Conservation (phyloP, 37 sponge, comb jelly and placozoan species). For the Oopsacas minuta region DNA sequence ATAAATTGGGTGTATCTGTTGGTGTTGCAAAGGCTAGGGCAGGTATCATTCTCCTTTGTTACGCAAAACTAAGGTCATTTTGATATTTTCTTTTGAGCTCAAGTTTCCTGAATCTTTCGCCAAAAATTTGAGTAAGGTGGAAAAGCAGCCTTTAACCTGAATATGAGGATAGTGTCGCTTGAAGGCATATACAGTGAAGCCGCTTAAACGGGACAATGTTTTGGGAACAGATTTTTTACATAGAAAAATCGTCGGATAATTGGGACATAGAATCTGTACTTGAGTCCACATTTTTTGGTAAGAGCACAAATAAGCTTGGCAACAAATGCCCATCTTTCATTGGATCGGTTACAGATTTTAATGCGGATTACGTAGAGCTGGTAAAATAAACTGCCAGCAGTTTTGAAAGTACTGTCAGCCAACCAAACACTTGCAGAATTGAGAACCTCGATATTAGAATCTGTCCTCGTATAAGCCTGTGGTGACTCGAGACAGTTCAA, state of each 20-base stretch:
- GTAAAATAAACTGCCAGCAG: neutral
- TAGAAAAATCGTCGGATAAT: neutral
- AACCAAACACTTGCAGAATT: neutral
- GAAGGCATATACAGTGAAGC: neutral
- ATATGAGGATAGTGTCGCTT: neutral
- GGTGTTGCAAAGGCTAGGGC: slow-evolving; percentile 8
- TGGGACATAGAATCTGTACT: neutral
- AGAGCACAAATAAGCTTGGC: slow-evolving; percentile 6
- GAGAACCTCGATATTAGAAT: neutral
- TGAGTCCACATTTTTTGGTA: neutral
- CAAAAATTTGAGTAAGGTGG: neutral
- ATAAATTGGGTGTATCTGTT: neutral
- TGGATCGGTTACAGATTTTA: neutral
- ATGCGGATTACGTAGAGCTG: neutral
- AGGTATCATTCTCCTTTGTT: neutral
- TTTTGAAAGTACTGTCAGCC: neutral
- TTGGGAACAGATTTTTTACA: neutral
- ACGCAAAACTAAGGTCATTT: neutral
- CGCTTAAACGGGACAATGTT: no score
- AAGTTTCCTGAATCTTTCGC: neutral
- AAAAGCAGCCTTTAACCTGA: slow-evolving; percentile 15
- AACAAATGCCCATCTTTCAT: slow-evolving; percentile 13
- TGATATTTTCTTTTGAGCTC: neutral
- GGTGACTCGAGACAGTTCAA: neutral
- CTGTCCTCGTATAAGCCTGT: neutral